Conservation (phyloP, 1,140 invertebrate genomes). For the Mamestra configurata region DNA sequence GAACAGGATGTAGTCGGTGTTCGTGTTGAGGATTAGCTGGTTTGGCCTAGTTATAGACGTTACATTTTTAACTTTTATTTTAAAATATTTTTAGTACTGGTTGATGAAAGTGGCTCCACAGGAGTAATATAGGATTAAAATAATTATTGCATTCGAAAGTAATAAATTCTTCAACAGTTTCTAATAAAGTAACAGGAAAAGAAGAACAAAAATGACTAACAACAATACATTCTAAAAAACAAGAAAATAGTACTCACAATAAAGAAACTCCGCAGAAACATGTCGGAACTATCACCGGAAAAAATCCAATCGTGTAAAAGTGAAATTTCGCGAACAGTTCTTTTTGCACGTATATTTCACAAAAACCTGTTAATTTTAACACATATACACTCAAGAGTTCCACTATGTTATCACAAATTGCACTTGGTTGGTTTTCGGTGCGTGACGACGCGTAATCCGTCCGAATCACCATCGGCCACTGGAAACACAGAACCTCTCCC, state of each 20-base stretch:
- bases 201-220: not conserved
- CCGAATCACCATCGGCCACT: conserved; percentile 34
- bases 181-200: not conserved
- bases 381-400: conserved; percentile 38
- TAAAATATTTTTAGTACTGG: not conserved
- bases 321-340: conserved; percentile 51
- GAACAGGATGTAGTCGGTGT: not conserved
- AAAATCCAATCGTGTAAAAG: conserved; percentile 52
- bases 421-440: conserved; percentile 35
- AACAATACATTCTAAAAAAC: conserved; percentile 2
- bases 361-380: conserved; percentile 41
- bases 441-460: conserved; percentile 52
- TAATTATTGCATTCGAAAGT: too few species aligned
- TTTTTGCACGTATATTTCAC: conserved; percentile 34
- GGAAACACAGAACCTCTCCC: conserved; percentile 15
- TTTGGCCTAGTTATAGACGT: not conserved
- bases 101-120: not conserved
- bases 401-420: conserved; percentile 34
- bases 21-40: not conserved
- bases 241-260: conserved; percentile 43
- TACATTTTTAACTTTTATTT: not conserved
- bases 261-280: conserved; percentile 38
- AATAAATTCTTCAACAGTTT: not conserved
- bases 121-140: too few species aligned
- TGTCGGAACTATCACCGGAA: conserved; percentile 30